Evolutionary conservation across 2,888 invertebrate genomes (phyloP).

Genomic region (Philaethria dido): DNA sequence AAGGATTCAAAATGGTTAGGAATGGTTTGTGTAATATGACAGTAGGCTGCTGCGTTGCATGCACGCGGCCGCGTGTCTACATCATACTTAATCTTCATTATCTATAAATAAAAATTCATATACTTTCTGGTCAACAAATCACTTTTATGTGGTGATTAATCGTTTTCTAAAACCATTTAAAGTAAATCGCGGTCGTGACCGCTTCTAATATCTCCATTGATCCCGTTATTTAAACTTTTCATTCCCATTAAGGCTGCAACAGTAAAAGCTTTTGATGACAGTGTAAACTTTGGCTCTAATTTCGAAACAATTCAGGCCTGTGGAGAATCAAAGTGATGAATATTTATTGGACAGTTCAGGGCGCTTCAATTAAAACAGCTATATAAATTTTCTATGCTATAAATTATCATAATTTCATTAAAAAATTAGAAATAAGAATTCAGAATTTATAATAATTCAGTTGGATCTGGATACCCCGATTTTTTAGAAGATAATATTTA

Average conservation of each 20-base stretch:
- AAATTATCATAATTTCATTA: conserved; percentile 3
- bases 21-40: no score
- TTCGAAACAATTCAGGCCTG: conserved; percentile 54
- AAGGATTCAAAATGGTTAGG: no score
- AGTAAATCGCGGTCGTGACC: conserved; percentile 20
- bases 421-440: no score
- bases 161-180: conserved; percentile 11
- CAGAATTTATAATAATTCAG: no score
- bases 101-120: background rate
- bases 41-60: no score
- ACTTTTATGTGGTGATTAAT: background rate
- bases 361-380: conserved; percentile 56
- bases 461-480: no score
- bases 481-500: no score
- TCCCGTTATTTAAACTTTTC: conserved; percentile 35
- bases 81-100: background rate
- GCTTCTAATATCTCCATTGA: conserved; percentile 22
- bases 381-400: conserved; percentile 49
- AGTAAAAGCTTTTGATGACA: conserved; percentile 48
- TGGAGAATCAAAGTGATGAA: conserved; percentile 64
- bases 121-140: background rate
- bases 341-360: conserved; percentile 59
- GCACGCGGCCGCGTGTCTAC: no score
- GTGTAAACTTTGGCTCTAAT: conserved; percentile 53
- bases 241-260: conserved; percentile 36